Evolutionary conservation across 2,797 vertebrate species (phyloP), one percentile per base, ranked within the genome.

Genomic region (Lithobates sylvaticus): DNA sequence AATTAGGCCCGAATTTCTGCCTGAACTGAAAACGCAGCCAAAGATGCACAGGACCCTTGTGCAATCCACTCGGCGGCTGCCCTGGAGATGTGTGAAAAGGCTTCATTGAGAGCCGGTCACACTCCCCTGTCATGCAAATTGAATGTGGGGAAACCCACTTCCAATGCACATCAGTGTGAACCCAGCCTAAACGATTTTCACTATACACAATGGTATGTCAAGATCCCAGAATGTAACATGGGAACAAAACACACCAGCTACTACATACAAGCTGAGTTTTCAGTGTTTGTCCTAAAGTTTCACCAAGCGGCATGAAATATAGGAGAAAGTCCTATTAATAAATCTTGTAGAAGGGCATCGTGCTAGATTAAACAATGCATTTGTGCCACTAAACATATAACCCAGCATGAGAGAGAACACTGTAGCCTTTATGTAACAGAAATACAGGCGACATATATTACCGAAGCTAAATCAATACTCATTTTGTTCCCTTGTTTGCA

Each of bases 381-480:
- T 32, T n/a, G 36, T 36, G 39, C 18, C 27, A 68, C 26, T 23
- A 65, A 23, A 69, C 27, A 23, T 26, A 47, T 50, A 67, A 32
- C 16, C 12, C 34, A 36, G 18, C 16, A 39, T 21, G 34, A n/a
- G 58, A 47, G 58, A 47, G 6, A 58, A 21, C n/a, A 9, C 36
- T 64, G 27, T 10, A 65, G 16, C 12, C 3, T 64, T 34, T 29
- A 36, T 79, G 81, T 54, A 87, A 44, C 74, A 83, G 74, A 78
- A 44, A 67, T 27, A 50, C 79, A 73, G 85, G 16, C 32, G 29
- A 21, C 39, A 36, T 50, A 89, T 89, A 91, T 84, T 90, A 90
- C 87, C 90, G 88, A 85, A 91, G 78, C 71, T 91, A 92, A 92
- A 90, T 92, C 92, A 92, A 81, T 92, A 88, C 15, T 15, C 32